Percentiles rank a stretch among this genome's conserved stretches.
phyloP scores from a whole-genome alignment of 1,140 invertebrate species.

The Papilio polytes region DNA sequence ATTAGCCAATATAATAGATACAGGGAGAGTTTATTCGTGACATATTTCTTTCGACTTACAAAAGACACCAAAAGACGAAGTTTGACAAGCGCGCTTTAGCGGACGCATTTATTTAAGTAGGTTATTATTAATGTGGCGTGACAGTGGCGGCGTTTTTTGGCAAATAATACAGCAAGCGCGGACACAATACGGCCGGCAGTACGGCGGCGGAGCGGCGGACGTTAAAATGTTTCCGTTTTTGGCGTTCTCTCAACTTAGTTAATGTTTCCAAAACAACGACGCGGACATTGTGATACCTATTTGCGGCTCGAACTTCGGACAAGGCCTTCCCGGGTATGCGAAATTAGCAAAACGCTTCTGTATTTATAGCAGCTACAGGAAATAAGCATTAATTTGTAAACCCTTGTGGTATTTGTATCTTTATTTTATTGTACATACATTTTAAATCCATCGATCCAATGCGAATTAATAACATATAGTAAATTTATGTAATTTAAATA shows the following conservation, averaged over 20 bases:
- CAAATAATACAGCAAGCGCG: constrained; percentile 62
- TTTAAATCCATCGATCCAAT: background rate
- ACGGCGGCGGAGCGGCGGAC: constrained; percentile 54
- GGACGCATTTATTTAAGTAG: constrained; percentile 23
- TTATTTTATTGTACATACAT: background rate
- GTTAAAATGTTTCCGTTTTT: constrained; percentile 78
- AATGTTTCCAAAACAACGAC: constrained; percentile 78
- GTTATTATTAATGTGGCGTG: constrained; percentile 41
- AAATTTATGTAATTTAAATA: background rate
- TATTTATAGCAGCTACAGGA: background rate
- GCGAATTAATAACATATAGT: background rate
- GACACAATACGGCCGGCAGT: constrained; percentile 63
- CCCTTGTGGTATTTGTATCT: background rate
- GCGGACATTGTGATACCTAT: constrained; percentile 70
- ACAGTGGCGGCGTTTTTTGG: constrained; percentile 57
- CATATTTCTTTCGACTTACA: background rate
- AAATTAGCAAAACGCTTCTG: constrained; percentile 40
- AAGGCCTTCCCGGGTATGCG: constrained; percentile 49
- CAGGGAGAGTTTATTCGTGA: background rate
- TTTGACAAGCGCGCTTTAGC: constrained; percentile 37
- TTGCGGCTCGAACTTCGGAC: constrained; percentile 61
- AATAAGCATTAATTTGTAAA: constrained; percentile 17
- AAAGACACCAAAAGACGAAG: constrained; percentile 32
- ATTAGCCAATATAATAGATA: background rate
- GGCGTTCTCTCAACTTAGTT: constrained; percentile 79